Base-by-base conservation (phyloP, 2,797 vertebrate species). In the Melanotaenia nigrans region DNA sequence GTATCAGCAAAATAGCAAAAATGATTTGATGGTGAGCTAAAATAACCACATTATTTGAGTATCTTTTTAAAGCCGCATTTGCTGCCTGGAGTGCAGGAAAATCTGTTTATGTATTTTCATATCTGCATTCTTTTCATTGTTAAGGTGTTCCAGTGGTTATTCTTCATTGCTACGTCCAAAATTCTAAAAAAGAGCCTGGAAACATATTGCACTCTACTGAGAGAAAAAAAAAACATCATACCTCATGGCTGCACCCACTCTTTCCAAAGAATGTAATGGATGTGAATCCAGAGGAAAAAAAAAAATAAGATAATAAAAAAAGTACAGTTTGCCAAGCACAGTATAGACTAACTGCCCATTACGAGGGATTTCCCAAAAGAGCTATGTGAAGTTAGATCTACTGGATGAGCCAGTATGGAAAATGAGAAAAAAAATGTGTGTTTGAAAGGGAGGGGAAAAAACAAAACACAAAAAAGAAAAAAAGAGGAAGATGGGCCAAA, bases 261-360 rank as follows among this genome's bases (percentile, higher is more conserved):
- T 92, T 93, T 93, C 91, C 90, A 90, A 93, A 93, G 83, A 93
- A 93, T 91, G 89, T 63, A 9, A 75, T 93, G 87, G 91, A 90
- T 11, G 45, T 67, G 77, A 79, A 90, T 90, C 90, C 86, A 86
- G 90, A 90, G 84, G 18, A 20, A 45, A 45, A 18, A 20, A 42
- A 45, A 45, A 45, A 45, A 45, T 20, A 20, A 81, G 78, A 79
- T 49, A 78, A 87, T 82, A 87, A 71, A 89, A 85, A 89, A 85
- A 87, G 61, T 12, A n/a, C 51, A 67, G 62, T 80, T 77, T 90
- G 85, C 91, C 90, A 89, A 83, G 78, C 87, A 86, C 76, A 87
- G 81, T 79, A 82, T 83, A 87, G 86, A 89, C 83, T 75, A 73
- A 87, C 84, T 82, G 83, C 87, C 80, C 78, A 87, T 92, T 91